Evolutionary conservation across 2,797 vertebrate species (phyloP), one percentile per base, ranked within the genome.

Genomic region (Rhynchotus rufescens): DNA sequence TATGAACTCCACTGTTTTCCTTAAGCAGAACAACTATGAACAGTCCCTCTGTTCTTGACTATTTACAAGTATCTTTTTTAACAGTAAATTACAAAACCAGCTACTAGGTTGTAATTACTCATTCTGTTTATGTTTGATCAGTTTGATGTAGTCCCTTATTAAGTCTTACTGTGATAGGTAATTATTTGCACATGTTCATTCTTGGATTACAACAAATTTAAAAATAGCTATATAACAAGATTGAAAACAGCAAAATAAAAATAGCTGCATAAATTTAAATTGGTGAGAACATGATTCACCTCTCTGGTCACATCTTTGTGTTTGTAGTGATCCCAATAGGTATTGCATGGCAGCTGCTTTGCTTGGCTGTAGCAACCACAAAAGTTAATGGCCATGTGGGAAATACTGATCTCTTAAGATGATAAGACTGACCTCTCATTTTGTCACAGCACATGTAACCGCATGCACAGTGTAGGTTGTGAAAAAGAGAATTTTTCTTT

Each of bases 151-250:
- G 76, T 92, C 52, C 81, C 94, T 90, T 93, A 90, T 94, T 96
- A 95, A 65, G 60, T 90, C 47, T 57, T 86, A 80, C 69, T 87
- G 71, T 64, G 64, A 49, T 44, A 79, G 77, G 72, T 92, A 94
- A 93, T 94, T 90, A 84, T 90, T 95, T 95, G 82, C 92, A 95
- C 40, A 73, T 94, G 86, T 92, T 88, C 81, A 59, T 88, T 93
- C 64, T 36, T 78, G 42, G 49, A 57, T 71, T 67, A 71, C n/a
- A 81, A 65, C 68, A 51, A 47, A 56, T 51, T 57, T 74, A 67
- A 89, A 89, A 94, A 84, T 38, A 87, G 61, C 64, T 57, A 6
- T 26, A 42, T 64, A 86, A 87, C 40, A 64, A 79, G 76, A 74
- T 6, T 87, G 80, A 83, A 95, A 85, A 7, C 11, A 1, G 74